Evolutionary conservation across 37 sponge, comb jelly and placozoan species (phyloP).

Genomic region (Crambe crambe): DNA sequence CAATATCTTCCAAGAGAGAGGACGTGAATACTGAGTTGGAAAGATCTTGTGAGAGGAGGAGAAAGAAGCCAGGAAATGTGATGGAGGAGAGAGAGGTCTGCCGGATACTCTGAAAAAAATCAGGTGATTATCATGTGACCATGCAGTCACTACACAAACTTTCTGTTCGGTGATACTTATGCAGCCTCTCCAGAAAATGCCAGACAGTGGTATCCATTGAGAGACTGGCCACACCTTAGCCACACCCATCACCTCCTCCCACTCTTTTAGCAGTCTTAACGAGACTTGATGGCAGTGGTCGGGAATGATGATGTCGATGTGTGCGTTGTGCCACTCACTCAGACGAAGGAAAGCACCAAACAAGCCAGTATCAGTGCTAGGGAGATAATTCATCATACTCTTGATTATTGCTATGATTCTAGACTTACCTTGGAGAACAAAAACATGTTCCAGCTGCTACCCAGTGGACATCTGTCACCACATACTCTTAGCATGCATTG

Average conservation of each 20-base stretch:
- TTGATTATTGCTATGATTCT: not conserved
- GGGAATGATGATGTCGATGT: constrained; percentile 24
- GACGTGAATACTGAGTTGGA: not conserved
- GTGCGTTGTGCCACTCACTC: constrained; percentile 45
- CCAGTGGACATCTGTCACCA: constrained; percentile 23
- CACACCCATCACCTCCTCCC: constrained; percentile 13
- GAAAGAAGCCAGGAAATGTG: constrained; percentile 25
- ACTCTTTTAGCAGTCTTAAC: not conserved
- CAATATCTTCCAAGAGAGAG: constrained; percentile 20
- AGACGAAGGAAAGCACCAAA: constrained; percentile 57
- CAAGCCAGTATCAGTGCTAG: constrained; percentile 23
- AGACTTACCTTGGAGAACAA: constrained; percentile 24
- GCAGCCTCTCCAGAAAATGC: constrained; percentile 52
- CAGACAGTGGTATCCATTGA: constrained; percentile 3
- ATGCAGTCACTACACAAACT: no score
- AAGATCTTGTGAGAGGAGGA: not conserved
- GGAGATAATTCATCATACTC: no score
- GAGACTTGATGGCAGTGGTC: not conserved
- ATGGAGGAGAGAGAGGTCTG: not conserved
- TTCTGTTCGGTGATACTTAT: constrained; percentile 42
- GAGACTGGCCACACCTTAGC: not conserved
- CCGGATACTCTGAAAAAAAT: constrained; percentile 4
- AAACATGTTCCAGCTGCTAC: not conserved
- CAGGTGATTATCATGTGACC: not conserved
- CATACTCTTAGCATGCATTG: not conserved